These are phyloP conservation scores for Cygnus atratus DNA, from an alignment of 2,113 vertebrate species.

Conservation along the genomic window DNA sequence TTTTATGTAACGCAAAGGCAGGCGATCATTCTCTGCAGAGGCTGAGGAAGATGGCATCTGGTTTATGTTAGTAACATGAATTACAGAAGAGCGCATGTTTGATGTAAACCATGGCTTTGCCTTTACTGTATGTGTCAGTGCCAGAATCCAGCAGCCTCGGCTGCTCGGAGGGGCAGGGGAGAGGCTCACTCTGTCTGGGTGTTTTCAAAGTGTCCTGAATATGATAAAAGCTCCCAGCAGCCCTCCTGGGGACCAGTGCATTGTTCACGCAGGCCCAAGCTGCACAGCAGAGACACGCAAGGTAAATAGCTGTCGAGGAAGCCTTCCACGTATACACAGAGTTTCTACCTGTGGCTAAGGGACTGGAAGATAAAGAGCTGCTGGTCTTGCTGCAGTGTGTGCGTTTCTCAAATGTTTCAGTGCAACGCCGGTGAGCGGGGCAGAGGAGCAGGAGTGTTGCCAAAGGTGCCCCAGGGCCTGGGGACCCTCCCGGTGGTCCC, in stretches of 20 bases:
- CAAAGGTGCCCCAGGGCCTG: background rate
- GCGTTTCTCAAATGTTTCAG: background rate
- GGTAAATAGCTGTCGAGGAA: background rate
- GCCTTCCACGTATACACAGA: fast-evolving
- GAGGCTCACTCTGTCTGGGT: background rate
- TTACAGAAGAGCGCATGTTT: conserved; percentile 53
- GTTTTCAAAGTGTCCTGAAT: background rate
- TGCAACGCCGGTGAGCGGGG: fast-evolving
- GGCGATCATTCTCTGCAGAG: background rate
- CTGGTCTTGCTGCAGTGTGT: background rate
- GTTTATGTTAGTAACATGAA: conserved; percentile 65
- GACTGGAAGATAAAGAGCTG: background rate
- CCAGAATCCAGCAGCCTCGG: conserved; percentile 53
- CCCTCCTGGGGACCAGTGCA: background rate
- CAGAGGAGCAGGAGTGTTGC: background rate
- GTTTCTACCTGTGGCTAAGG: background rate
- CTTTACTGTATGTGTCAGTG: conserved; percentile 37
- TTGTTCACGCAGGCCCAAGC: background rate
- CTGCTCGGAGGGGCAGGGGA: background rate
- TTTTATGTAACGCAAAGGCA: conserved; percentile 36
- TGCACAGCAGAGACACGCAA: background rate
- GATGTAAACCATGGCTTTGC: conserved; percentile 57
- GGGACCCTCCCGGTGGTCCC: background rate
- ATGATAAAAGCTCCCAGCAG: background rate
- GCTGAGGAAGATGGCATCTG: conserved; percentile 60